phyloP scores from a whole-genome alignment of 2,888 invertebrate genomes.

The Thelaira solivaga region DNA sequence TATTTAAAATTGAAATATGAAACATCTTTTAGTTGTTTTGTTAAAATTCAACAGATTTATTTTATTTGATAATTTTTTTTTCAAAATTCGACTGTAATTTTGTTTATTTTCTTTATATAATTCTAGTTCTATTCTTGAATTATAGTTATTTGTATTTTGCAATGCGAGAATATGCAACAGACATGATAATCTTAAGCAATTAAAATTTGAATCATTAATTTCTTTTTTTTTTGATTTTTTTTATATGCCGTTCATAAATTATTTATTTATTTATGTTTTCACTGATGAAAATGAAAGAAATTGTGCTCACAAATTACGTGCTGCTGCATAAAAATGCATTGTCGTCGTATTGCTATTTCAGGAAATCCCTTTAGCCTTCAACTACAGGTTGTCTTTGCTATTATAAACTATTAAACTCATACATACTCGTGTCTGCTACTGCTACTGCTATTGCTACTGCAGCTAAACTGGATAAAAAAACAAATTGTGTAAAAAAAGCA shows the following conservation, averaged over 20 bases:
- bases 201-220: too few relatives aligned
- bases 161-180: too few relatives aligned
- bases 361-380: constrained; percentile 63
- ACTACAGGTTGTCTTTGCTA: constrained; percentile 46
- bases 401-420: constrained; percentile 1
- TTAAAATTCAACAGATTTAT: too few relatives aligned
- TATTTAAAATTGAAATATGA: too few relatives aligned
- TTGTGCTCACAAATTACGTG: neutral
- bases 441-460: neutral
- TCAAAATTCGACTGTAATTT: too few relatives aligned
- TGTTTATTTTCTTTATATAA: too few relatives aligned
- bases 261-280: constrained; percentile 1
- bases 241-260: neutral
- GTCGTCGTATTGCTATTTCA: constrained; percentile 50
- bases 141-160: too few relatives aligned
- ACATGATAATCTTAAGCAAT: too few relatives aligned
- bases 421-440: neutral
- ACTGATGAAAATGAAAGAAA: neutral
- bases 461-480: constrained; percentile 10
- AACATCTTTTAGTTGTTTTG: too few relatives aligned
- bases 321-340: constrained; percentile 30
- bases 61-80: too few relatives aligned
- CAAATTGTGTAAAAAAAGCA: constrained; percentile 4
- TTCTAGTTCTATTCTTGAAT: too few relatives aligned
- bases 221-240: too few relatives aligned